phyloP scores from a whole-genome alignment of 1,140 invertebrate species.

The Ericerus pela region DNA sequence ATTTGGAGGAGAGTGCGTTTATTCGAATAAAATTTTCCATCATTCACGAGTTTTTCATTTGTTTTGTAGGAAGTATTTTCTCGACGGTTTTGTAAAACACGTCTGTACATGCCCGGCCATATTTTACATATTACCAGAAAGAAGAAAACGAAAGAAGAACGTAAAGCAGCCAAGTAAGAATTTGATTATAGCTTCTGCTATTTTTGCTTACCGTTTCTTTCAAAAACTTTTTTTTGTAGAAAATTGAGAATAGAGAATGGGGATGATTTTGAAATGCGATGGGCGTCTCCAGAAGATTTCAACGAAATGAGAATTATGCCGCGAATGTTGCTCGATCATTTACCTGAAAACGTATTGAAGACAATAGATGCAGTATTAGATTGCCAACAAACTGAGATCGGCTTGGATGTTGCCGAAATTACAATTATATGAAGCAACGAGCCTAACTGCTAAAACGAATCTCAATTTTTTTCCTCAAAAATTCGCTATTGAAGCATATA shows the following conservation, averaged over 20 bases:
- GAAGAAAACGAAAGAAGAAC: slow-evolving; percentile 43
- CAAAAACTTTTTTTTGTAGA: slow-evolving; percentile 29
- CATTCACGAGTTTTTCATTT: slow-evolving; percentile 13
- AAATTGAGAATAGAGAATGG: slow-evolving; percentile 34
- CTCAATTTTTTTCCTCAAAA: too few relatives aligned
- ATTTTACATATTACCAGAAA: slow-evolving; percentile 46
- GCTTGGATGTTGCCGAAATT: slow-evolving; percentile 22
- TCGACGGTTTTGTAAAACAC: slow-evolving; percentile 48
- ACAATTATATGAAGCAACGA: slow-evolving; percentile 22
- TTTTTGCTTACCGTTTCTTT: background rate
- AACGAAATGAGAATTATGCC: slow-evolving; percentile 58
- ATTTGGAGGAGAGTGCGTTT: too few relatives aligned
- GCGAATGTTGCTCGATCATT: slow-evolving; percentile 55
- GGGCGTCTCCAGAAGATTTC: slow-evolving; percentile 57
- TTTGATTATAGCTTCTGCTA: background rate
- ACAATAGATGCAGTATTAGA: slow-evolving; percentile 45
- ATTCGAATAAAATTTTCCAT: too few relatives aligned
- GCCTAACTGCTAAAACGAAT: too few relatives aligned
- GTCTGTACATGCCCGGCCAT: slow-evolving; percentile 50
- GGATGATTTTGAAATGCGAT: slow-evolving; percentile 48
- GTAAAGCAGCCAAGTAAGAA: slow-evolving; percentile 31
- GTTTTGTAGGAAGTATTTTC: slow-evolving; percentile 40
- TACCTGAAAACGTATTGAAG: slow-evolving; percentile 52
- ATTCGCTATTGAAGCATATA: too few relatives aligned
- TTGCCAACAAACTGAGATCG: slow-evolving; percentile 31